These are phyloP conservation scores for Rousettus madagascariensis DNA, from an alignment of 2,797 vertebrate species.

Conservation along the genomic window DNA sequence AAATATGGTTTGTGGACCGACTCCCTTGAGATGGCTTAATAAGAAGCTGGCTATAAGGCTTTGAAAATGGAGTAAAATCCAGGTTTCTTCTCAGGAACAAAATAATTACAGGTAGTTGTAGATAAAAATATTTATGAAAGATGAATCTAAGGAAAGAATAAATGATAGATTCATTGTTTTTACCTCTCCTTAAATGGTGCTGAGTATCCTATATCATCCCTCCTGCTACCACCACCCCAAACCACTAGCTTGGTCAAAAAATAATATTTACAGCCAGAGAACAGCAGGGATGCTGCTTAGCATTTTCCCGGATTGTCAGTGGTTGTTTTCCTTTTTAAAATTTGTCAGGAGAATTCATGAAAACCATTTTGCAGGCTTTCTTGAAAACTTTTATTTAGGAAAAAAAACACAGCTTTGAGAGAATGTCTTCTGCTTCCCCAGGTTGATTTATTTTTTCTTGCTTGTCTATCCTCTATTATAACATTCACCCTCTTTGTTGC, in stretches of 20 bases:
- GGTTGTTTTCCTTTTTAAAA: neutral
- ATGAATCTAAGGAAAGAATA: neutral
- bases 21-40: neutral
- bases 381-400: neutral
- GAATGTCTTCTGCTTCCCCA: neutral
- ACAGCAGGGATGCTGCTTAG: neutral
- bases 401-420: neutral
- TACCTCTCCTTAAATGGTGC: neutral
- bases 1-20: neutral
- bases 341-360: neutral
- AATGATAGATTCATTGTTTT: neutral
- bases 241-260: neutral
- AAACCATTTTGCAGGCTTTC: neutral
- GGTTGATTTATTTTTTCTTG: neutral
- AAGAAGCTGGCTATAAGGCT: neutral
- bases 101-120: neutral
- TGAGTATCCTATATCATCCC: neutral
- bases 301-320: neutral
- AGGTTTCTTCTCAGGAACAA: neutral
- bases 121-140: neutral
- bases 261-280: neutral
- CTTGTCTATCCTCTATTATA: neutral
- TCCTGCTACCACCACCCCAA: neutral
- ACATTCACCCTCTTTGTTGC: neutral
- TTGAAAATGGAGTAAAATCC: neutral